Evolutionary conservation across 2,113 vertebrate genomes (phyloP), one percentile per base, ranked within the genome.

Genomic region (Campylorhamphus procurvoides): DNA sequence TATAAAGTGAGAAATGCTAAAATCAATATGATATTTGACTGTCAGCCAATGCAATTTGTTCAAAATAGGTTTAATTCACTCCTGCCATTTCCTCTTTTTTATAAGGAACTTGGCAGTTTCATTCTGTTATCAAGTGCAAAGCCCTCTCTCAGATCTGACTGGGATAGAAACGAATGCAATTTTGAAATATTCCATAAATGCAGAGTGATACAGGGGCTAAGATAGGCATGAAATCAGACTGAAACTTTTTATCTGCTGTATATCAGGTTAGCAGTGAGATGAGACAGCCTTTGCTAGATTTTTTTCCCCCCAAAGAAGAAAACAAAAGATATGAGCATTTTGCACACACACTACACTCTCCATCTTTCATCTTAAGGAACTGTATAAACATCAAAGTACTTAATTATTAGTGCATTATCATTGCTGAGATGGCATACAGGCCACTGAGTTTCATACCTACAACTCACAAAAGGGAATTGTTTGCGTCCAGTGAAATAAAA

Each of bases 1-100:
- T 91, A 88, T 86, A 84, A 95, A 95, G 46, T 81, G 53, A 93
- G 62, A 29, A 89, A 27, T 86, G 81, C 49, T 91, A 93, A 94
- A 96, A 96, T 96, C 93, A 94, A 96, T 97, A 94, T 82, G 69
- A 96, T 93, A 97, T 96, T 91, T 97, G 96, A 97, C 84, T 91
- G 82, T 67, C 89, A 94, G 90, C 93, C 94, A 95, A 95, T 87
- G 79, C 20, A 97, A 94, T 95, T 95, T 97, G 81, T 93, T 93
- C 93, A 96, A 93, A 96, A 93, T 79, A 73, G 31, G 90, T 92
- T 94, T 95, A 96, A 95, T 90, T 75, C 72, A 71, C 73, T 90
- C 69, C 46, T 89, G 47, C 68, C 28, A 77, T 93, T 97, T 96
- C 93, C 95, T 91, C 44, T 53, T 95, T 87, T 94, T 87, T 94